Base-by-base conservation (phyloP, 2,797 vertebrate species). In the Poecilia wingei region DNA sequence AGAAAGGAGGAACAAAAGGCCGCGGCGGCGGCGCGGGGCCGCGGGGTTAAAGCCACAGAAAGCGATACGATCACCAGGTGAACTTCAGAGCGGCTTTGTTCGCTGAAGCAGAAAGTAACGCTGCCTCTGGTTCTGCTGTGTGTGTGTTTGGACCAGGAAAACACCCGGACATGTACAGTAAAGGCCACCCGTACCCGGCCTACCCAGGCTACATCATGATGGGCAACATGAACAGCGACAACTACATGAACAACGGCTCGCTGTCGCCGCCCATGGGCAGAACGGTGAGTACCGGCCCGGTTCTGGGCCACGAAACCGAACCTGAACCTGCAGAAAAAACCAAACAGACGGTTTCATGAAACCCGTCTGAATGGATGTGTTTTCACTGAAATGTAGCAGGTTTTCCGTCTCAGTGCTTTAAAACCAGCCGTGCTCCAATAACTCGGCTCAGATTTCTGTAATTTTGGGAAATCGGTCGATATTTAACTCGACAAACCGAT, bases 131-230 rank as follows among this genome's bases (percentile, higher is more conserved):
- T 83, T 68, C 88, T 91, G 83, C 8, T 41, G 31, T 59, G 33
- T 66, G 39, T 39, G 20, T 59, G 41, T 66, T 49, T 74, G 91
- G 87, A 89, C 4, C 91, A 99, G 96, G 96, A 86, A 99, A 99
- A 87, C 97, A 96, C 91, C 96, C 98, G 88, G 96, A 97, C 90
- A 91, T 97, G 88, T 99, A 99, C 94, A 96, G 92, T 95, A 99
- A 99, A 96, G 96, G 97, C 84, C 97, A 97, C 84, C 95, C 96
- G 0, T 99, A 99, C 94, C 85, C 96, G 0, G 95, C 96, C 85
- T 99, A 99, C 90, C 98, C 98, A 31, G 97, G 98, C 89, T 99
- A 99, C 95, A 98, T 99, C 95, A 99, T 99, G 98, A 99, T 99
- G 97, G 97, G 96, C 95, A 99, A 98, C 95, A 97, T 99, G 97